Base-by-base conservation (phyloP, 2,888 invertebrate genomes). In the Lordiphosa andalusiaca region DNA sequence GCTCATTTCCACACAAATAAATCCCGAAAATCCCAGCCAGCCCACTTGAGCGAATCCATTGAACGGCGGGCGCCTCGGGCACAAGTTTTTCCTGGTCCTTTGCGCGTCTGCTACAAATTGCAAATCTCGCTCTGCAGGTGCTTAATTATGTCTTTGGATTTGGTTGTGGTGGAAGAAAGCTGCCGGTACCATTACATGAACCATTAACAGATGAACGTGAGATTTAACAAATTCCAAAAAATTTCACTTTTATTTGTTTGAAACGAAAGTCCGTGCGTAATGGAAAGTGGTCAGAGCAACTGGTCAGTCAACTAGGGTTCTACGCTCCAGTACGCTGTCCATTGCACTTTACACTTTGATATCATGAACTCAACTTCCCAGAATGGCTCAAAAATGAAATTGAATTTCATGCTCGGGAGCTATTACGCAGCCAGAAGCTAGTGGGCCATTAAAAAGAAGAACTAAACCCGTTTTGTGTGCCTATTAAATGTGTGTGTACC, bases 51-150 rank as follows among this genome's bases (percentile, higher is more conserved):
- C 68, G 69, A 69, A 35, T 38, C 19, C 55, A 62, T 48, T 53
- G 70, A 62, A 59, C 55, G 59, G 66, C 58, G 69, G 30, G 30
- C 30, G 69, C 58, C 67, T 42, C 47, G 41, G 44, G 21, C 58
- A 42, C 40, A 41, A 30, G 25, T 58, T 46, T 46, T 48, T 49
- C 35, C n/a, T 35, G 23, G 44, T 44, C 10, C 30, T 44, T 12
- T 51, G 50, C 25, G 47, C 25, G 47, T 58, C 33, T 19, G 30
- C 30, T 30, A 10, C 30, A 30, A 30, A 71, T 78, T 82, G 73
- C 78, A 85, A 87, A 86, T 85, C 85, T 84, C 85, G 75, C 73
- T 19, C 68, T 70, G 74, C 87, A 88, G 87, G 87, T 87, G 50
- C 54, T 51, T 63, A 51, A 63, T 51, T 63, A 63, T 64, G 63